Evolutionary conservation across 2,113 vertebrate genomes (phyloP), one percentile per base, ranked within the genome.

Genomic region (Sapayoa aenigma): DNA sequence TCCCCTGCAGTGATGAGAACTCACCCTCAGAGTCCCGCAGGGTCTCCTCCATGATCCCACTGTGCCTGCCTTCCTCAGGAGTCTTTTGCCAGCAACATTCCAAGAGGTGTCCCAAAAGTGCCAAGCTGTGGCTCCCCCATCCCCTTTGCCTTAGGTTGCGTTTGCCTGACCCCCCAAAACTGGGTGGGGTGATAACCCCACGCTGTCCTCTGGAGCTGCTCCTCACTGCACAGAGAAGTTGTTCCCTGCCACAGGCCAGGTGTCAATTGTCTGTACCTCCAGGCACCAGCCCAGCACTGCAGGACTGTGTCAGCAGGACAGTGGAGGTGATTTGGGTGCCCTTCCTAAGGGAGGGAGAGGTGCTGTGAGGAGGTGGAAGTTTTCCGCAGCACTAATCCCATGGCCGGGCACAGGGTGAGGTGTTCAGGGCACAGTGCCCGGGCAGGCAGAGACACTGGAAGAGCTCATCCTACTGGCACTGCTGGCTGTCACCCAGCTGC

Each of bases 181-280:
- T 2, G 30, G n/a, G 22, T 17, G 55, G 14, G 33, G 8, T 8
- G 4, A 17, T 0, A 25, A 10, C 58, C 16, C 4, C 5, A 1
- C 0, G 0, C 15, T 11, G 60, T 63, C 33, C 90, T 30, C 60
- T 2, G 1, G 71, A 77, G 33, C 50, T 23, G 69, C 83, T 84
- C 18, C 79, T 50, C 41, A 11, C 56, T 52, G 39, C 63, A 6
- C 1, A 0, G 42, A 19, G 1, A 46, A 87, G 69, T 39, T 25
- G 22, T 2, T 66, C 50, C 47, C 69, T 46, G 58, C 63, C 37
- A 8, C 0, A 2, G 56, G 72, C 35, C 31, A 2, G 58, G 63
- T 28, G 60, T 63, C 15, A 30, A 23, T 3, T 4, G 25, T 65
- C 87, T 71, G 71, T 23, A 14, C 17, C 20, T 49, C 42, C 14